These are phyloP conservation scores for Branchipolynoe longqiensis DNA, from an alignment of 2,888 invertebrate genomes.

Conservation along the genomic window DNA sequence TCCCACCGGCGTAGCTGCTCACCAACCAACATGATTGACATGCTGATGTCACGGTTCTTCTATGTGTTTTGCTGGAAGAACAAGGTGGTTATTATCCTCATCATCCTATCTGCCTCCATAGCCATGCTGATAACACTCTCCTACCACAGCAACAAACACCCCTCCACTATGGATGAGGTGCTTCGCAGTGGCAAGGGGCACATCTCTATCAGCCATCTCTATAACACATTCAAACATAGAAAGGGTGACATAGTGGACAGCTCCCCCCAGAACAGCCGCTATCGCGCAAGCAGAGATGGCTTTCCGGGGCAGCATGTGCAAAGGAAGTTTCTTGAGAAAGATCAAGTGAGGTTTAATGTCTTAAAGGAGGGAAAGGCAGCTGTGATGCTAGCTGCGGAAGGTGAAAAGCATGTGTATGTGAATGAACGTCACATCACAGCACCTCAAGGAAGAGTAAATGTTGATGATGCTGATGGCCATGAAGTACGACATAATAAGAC, in stretches of 20 bases:
- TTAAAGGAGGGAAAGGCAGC: neutral
- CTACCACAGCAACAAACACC: conserved; percentile 54
- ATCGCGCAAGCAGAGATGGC: neutral
- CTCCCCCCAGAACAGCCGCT: neutral
- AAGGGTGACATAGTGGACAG: neutral
- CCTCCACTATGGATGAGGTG: conserved; percentile 7
- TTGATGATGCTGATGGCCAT: too few relatives aligned
- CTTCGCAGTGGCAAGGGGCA: conserved; percentile 30
- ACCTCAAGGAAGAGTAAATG: too few relatives aligned
- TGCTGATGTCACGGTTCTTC: conserved; percentile 40
- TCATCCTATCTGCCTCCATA: conserved; percentile 50
- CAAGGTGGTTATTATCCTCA: conserved; percentile 52
- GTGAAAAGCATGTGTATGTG: too few relatives aligned
- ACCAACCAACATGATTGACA: conserved; percentile 31
- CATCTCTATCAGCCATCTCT: neutral
- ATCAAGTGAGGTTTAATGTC: neutral
- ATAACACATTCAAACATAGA: too few relatives aligned
- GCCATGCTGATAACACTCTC: conserved; percentile 50
- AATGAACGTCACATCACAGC: too few relatives aligned
- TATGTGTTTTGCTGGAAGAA: conserved; percentile 58
- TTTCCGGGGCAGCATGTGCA: neutral
- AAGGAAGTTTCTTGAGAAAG: conserved; percentile 10
- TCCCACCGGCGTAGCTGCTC: too few relatives aligned
- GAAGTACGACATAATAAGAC: too few relatives aligned
- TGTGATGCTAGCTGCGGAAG: neutral